Evolutionary conservation across 2,797 vertebrate genomes (phyloP).

Genomic region (Syngnathus acus): DNA sequence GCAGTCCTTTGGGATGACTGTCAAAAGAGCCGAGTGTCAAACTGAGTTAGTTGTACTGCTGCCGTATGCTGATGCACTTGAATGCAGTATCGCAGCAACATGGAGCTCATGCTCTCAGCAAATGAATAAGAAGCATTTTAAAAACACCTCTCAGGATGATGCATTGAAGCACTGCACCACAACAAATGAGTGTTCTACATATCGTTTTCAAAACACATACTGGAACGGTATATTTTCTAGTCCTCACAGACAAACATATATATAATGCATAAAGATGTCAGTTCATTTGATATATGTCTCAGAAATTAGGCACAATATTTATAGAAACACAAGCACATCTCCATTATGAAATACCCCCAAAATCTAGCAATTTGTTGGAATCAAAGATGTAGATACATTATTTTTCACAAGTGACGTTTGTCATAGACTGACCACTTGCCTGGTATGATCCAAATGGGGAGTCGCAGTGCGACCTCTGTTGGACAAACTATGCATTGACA

Average conservation of each 20-base stretch:
- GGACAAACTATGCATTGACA: background rate
- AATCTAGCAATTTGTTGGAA: background rate
- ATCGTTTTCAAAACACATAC: background rate
- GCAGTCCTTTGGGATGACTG: slow-evolving; percentile 12
- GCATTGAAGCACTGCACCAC: background rate
- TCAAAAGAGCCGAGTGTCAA: slow-evolving; percentile 2
- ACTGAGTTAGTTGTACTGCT: slow-evolving; percentile 27
- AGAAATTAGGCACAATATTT: background rate
- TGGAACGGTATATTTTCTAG: background rate
- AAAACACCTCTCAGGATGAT: background rate
- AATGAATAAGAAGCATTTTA: background rate
- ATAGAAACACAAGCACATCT: background rate
- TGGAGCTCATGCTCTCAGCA: background rate
- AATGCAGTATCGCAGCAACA: slow-evolving; percentile 33
- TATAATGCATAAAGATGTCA: no score
- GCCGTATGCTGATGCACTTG: slow-evolving; percentile 10
- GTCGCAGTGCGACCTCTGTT: background rate
- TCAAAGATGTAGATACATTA: background rate
- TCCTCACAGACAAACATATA: no score
- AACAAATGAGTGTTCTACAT: background rate
- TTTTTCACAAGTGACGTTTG: background rate
- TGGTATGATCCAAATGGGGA: background rate
- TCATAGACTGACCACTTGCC: background rate
- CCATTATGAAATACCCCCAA: background rate
- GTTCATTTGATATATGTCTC: no score